phyloP scores from a whole-genome alignment of 2,888 invertebrate genomes.

The Neocrepidodera transversa region DNA sequence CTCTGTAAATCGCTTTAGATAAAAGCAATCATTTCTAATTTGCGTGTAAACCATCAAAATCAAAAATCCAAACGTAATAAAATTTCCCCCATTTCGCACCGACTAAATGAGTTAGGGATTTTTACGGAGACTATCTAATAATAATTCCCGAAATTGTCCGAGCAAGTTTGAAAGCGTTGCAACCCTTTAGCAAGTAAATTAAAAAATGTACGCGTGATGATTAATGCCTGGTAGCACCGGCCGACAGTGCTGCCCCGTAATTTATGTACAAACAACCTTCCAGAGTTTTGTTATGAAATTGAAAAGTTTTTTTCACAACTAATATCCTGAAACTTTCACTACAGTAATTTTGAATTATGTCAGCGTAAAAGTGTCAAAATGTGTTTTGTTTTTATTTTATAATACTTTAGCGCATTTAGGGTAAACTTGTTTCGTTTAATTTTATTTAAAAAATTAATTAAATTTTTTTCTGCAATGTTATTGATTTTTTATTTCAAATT shows the following conservation, averaged over 20 bases:
- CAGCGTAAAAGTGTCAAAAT: too few species aligned
- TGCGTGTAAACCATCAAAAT: too few species aligned
- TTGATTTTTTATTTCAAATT: too few species aligned
- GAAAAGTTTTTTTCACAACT: constrained; percentile 20
- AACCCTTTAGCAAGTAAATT: constrained; percentile 31
- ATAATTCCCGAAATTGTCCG: constrained; percentile 25
- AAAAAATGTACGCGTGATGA: constrained; percentile 28
- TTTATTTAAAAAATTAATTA: too few species aligned
- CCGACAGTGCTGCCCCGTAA: constrained; percentile 25
- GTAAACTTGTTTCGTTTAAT: too few species aligned
- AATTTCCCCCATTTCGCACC: constrained; percentile 9
- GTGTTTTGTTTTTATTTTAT: too few species aligned
- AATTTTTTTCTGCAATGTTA: too few species aligned
- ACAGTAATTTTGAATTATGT: constrained; percentile 7
- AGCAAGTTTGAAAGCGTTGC: constrained; percentile 26
- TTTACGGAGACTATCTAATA: constrained; percentile 21
- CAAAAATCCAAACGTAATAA: not conserved
- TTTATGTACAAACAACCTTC: constrained; percentile 27
- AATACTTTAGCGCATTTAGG: too few species aligned
- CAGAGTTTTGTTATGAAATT: constrained; percentile 27
- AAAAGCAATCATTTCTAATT: too few species aligned
- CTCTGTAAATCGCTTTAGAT: too few species aligned
- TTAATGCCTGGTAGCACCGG: constrained; percentile 29
- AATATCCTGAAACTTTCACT: constrained; percentile 15
- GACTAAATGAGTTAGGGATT: constrained; percentile 21